A percentile compares a stretch with the other conserved stretches of the same genome.
Conservation (phyloP, 1,140 invertebrate genomes). For the Polyergus mexicanus region DNA sequence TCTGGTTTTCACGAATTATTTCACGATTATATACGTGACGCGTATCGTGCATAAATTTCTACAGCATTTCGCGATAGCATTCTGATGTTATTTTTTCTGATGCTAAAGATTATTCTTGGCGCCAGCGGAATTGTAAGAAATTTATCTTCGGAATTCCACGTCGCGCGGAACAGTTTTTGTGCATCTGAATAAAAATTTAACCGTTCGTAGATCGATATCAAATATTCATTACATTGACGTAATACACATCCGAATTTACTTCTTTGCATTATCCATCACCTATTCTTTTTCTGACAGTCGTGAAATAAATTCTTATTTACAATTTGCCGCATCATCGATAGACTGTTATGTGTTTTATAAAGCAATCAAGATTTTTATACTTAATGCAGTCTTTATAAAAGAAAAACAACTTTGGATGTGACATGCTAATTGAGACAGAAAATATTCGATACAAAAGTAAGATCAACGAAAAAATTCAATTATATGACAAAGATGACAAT, state of each 20-base stretch:
- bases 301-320: conserved; percentile 38
- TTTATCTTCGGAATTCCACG: conserved; percentile 1
- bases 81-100: neutral
- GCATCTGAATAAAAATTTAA: neutral
- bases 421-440: neutral
- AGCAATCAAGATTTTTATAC: conserved; percentile 37
- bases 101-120: neutral
- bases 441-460: neutral
- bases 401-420: neutral
- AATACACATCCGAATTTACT: conserved; percentile 20
- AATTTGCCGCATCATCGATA: conserved; percentile 33
- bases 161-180: neutral
- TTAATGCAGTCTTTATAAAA: conserved; percentile 16
- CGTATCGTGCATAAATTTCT: conserved; percentile 32
- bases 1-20: conserved; percentile 9
- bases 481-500: neutral
- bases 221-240: conserved; percentile 29
- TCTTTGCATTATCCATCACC: neutral
- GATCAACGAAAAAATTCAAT: conserved; percentile 35
- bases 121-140: neutral
- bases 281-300: conserved; percentile 1
- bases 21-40: neutral
- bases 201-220: neutral
- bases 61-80: neutral
- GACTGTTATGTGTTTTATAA: neutral